A percentile compares a stretch with the other conserved stretches of the same genome.
phyloP scores from a whole-genome alignment of 2,797 vertebrate species.

The Eulemur mongoz region DNA sequence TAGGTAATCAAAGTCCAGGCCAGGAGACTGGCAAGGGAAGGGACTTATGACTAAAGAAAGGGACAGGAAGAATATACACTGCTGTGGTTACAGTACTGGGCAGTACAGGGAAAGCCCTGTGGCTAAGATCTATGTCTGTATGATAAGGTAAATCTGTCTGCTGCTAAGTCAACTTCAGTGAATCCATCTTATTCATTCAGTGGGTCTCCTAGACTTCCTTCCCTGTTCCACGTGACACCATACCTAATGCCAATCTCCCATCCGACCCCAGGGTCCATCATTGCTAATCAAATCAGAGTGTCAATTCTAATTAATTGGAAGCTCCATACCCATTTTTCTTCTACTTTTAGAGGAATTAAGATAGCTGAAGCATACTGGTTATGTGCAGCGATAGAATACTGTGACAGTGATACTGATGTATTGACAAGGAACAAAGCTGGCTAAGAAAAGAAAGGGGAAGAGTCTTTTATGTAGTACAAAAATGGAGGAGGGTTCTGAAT shows the following conservation, averaged over 20 bases:
- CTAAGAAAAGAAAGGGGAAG: not conserved
- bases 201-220: not conserved
- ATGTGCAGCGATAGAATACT: not conserved
- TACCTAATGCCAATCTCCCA: not conserved
- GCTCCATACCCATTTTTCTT: not conserved
- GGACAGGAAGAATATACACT: not conserved
- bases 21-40: not conserved
- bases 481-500: not conserved
- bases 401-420: not conserved
- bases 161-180: not conserved
- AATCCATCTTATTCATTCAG: not conserved
- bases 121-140: not conserved
- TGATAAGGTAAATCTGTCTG: not conserved
- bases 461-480: not conserved
- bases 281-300: slow-evolving; percentile 1
- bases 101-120: not conserved
- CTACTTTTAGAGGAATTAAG: not conserved
- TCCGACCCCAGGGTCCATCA: not conserved
- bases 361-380: not conserved
- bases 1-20: not conserved
- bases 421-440: not conserved
- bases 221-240: not conserved
- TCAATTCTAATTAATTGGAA: not conserved
- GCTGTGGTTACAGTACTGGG: not conserved
- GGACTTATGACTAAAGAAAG: not conserved